phyloP scores from a whole-genome alignment of 2,888 invertebrate species.

The Drosophila tanythrix region DNA sequence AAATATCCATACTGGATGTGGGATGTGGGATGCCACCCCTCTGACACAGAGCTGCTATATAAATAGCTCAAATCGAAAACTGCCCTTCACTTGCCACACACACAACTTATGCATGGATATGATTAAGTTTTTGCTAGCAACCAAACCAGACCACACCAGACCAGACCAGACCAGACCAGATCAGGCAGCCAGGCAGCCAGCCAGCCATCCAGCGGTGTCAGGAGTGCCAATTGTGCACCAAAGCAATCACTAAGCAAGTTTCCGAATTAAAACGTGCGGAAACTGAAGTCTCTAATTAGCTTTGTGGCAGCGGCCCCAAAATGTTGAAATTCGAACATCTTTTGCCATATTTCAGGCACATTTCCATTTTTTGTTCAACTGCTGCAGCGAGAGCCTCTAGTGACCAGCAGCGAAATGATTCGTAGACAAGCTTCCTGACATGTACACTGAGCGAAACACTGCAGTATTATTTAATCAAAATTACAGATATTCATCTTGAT shows the following conservation, averaged over 20 bases:
- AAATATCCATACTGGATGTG: not conserved
- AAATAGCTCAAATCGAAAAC: constrained; percentile 60
- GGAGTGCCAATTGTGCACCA: constrained; percentile 16
- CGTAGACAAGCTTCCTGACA: not conserved
- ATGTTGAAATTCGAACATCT: constrained; percentile 24
- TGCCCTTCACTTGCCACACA: constrained; percentile 3
- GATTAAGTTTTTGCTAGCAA: constrained; percentile 63
- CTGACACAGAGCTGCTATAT: constrained; percentile 27
- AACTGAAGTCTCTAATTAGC: constrained; percentile 72
- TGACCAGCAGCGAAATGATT: not conserved
- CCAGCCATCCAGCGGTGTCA: not conserved
- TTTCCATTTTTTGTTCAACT: constrained; percentile 13
- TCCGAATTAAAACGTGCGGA: constrained; percentile 72
- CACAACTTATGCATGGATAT: constrained; percentile 52
- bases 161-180: no score
- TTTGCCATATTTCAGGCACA: constrained; percentile 5
- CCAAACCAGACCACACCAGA: not conserved
- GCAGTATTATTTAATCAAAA: not conserved
- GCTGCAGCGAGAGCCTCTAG: not conserved
- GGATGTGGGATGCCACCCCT: not conserved
- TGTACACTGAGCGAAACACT: not conserved
- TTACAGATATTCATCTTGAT: not conserved
- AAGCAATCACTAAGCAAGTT: constrained; percentile 63
- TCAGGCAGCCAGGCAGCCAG: no score
- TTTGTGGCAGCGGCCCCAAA: constrained; percentile 51